These are phyloP conservation scores for Drosophila mauritiana DNA, from an alignment of 1,140 invertebrate genomes.

Conservation along the genomic window DNA sequence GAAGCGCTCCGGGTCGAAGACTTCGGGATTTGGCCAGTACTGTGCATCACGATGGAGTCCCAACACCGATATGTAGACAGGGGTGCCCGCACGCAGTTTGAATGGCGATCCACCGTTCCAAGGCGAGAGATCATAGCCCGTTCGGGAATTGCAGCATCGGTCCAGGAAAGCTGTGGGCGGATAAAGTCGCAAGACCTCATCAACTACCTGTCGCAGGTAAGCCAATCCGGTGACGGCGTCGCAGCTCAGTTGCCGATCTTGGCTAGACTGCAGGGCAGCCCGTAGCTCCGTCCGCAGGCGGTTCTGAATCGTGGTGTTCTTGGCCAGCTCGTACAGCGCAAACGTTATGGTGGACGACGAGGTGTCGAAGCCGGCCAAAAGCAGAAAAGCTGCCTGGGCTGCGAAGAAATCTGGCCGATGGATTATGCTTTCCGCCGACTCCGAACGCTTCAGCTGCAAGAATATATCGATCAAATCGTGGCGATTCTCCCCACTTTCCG, in stretches of 20 bases:
- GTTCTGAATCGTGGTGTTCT: slow-evolving; percentile 81
- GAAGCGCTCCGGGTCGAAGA: slow-evolving; percentile 86
- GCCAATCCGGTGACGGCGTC: slow-evolving; percentile 82
- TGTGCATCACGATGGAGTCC: slow-evolving; percentile 69
- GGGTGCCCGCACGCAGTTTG: slow-evolving; percentile 54
- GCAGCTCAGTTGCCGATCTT: slow-evolving; percentile 75
- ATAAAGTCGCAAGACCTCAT: slow-evolving; percentile 86
- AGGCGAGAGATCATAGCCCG: slow-evolving; percentile 76
- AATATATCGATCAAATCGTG: slow-evolving; percentile 85
- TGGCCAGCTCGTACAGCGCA: slow-evolving; percentile 85
- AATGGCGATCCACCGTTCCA: slow-evolving; percentile 59
- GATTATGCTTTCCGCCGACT: slow-evolving; percentile 38
- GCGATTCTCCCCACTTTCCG: slow-evolving; percentile 61
- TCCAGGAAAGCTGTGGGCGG: slow-evolving; percentile 87
- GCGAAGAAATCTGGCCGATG: slow-evolving; percentile 85
- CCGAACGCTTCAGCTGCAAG: slow-evolving; percentile 78
- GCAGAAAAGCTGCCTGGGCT: slow-evolving; percentile 87
- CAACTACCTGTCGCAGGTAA: slow-evolving; percentile 64
- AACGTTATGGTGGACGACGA: slow-evolving; percentile 77
- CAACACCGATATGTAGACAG: slow-evolving; percentile 74
- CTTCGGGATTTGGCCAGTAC: slow-evolving; percentile 82
- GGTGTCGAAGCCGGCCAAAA: slow-evolving; percentile 87
- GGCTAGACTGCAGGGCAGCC: slow-evolving; percentile 60
- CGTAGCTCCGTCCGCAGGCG: slow-evolving; percentile 84
- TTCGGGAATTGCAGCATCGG: slow-evolving; percentile 70